Evolutionary conservation across 1,140 invertebrate genomes (phyloP), one percentile per base, ranked within the genome.

Genomic region (Theocolax elegans): DNA sequence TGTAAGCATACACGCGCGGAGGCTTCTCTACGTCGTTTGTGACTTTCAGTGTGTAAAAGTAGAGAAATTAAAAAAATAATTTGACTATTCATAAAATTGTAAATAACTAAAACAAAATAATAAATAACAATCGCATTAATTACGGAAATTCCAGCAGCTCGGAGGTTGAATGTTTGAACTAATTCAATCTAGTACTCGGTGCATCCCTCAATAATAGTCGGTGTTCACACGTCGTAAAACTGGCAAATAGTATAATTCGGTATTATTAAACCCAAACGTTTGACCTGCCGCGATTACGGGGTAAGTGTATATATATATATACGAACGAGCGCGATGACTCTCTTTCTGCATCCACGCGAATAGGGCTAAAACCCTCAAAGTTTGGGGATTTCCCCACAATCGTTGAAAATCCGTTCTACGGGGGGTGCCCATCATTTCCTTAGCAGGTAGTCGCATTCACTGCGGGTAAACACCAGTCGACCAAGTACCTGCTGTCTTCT

Each of bases 381-480:
- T 29, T 53, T n/a, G 29, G 65, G 65, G 53, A 67, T 67, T 66
- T 67, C 65, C 65, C 65, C 54, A 58, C 58, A 67, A 67, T 58
- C 65, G 65, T 21, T 35, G 44, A 8, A 60, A 53, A 59, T 62
- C 29, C 46, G 60, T 19, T 42, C 46, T n/a, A n/a, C n/a, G n/a
- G 44, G 60, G 58, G 29, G 19, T 46, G 23, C 15, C 27, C 25
- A 59, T 67, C 35, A 59, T 67, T 49, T 58, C 44, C 42, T 35
- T 44, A 15, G 44, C 65, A 67, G 65, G 65, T 67, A 67, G 64
- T 17, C 19, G 51, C 56, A 54, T 66, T 46, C 38, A 56, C 3
- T 9, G 42, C 17, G 54, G 29, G 40, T 56, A 66, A 56, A 66
- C 40, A 54, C 25, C 58, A 60, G 58, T 60, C 58, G 21, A 46